phyloP scores from a whole-genome alignment of 1,140 invertebrate genomes.

The Ridgeia piscesae region DNA sequence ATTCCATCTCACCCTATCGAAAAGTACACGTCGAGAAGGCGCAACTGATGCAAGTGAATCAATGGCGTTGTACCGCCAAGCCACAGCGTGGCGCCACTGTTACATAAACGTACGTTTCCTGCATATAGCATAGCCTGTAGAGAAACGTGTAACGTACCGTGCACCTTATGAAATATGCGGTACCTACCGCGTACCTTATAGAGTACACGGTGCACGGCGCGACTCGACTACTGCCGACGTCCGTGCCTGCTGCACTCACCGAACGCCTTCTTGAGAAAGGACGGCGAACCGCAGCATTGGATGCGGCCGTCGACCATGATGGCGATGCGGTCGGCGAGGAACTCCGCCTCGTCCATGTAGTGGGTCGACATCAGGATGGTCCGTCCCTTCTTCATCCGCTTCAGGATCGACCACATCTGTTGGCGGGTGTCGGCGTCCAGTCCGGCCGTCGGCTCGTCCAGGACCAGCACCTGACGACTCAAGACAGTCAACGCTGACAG shows the following conservation, averaged over 20 bases:
- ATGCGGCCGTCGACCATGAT: slow-evolving; percentile 42
- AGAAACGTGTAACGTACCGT: no score
- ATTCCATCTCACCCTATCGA: no score
- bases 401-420: neutral
- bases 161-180: no score
- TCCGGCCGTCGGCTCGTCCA: neutral
- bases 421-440: neutral
- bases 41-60: no score
- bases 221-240: no score
- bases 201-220: no score
- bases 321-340: slow-evolving; percentile 31
- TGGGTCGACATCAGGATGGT: neutral
- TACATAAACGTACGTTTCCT: no score
- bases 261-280: slow-evolving; percentile 48
- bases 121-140: no score
- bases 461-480: slow-evolving; percentile 10
- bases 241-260: slow-evolving; percentile 52
- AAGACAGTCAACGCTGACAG: neutral
- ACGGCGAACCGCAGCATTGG: slow-evolving; percentile 47
- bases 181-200: no score
- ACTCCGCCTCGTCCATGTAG: neutral
- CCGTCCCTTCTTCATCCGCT: neutral
- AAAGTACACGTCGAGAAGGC: no score
- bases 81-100: no score
- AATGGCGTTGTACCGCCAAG: no score